phyloP scores from a whole-genome alignment of 2,888 invertebrate species.

The Meloe dianella region DNA sequence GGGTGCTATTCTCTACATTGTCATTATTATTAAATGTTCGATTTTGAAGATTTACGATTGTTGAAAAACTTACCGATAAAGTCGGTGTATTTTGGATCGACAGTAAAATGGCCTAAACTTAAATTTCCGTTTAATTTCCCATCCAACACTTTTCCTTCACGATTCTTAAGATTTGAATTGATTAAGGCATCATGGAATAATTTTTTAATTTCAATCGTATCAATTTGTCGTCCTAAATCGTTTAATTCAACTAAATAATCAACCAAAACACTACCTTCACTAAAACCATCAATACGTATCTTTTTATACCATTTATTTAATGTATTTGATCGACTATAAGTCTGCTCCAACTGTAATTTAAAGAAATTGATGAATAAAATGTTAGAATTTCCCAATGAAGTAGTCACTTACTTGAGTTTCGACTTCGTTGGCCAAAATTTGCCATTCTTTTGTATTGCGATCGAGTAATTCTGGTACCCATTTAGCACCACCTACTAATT shows the following conservation, averaged over 20 bases:
- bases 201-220: slow-evolving; percentile 75
- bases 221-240: slow-evolving; percentile 72
- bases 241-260: slow-evolving; percentile 87
- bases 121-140: slow-evolving; percentile 66
- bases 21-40: neutral
- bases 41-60: too few species aligned
- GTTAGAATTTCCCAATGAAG: neutral
- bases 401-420: slow-evolving; percentile 71
- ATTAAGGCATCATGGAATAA: slow-evolving; percentile 65
- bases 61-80: slow-evolving; percentile 74
- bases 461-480: slow-evolving; percentile 88
- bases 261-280: slow-evolving; percentile 84
- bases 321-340: slow-evolving; percentile 76
- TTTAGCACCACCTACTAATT: slow-evolving; percentile 78
- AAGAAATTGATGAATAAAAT: slow-evolving; percentile 11
- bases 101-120: slow-evolving; percentile 79
- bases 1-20: too few species aligned
- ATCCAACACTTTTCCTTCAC: slow-evolving; percentile 54
- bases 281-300: slow-evolving; percentile 86
- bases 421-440: slow-evolving; percentile 79
- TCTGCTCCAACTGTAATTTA: slow-evolving; percentile 76
- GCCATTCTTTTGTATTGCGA: slow-evolving; percentile 87
- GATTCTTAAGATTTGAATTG: slow-evolving; percentile 46
- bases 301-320: slow-evolving; percentile 84
- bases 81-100: slow-evolving; percentile 87